Percentiles rank a stretch among this genome's conserved stretches.
phyloP scores from a whole-genome alignment of 2,888 invertebrate species.

The Dolomedes plantarius region DNA sequence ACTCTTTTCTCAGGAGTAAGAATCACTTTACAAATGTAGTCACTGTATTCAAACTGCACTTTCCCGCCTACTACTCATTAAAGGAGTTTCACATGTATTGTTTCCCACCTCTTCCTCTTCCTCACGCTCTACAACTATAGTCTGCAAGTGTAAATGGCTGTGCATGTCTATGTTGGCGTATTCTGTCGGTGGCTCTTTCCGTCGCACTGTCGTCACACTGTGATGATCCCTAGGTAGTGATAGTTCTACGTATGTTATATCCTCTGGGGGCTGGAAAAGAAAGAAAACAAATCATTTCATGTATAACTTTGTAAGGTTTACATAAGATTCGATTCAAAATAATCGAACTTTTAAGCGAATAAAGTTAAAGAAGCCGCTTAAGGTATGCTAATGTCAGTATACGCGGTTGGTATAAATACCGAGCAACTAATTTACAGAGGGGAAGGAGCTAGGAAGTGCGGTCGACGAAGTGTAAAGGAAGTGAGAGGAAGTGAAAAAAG shows the following conservation, averaged over 20 bases:
- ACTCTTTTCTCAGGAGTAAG: background rate
- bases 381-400: too few species aligned
- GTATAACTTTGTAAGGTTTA: background rate
- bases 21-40: background rate
- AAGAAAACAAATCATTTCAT: background rate
- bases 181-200: slow-evolving; percentile 66
- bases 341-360: too few species aligned
- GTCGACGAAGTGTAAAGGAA: too few species aligned
- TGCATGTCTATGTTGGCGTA: slow-evolving; percentile 69
- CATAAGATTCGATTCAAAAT: too few species aligned
- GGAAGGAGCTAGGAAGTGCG: too few species aligned
- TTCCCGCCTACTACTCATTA: slow-evolving; percentile 66
- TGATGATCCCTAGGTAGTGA: slow-evolving; percentile 63
- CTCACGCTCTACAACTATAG: slow-evolving; percentile 63
- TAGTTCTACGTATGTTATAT: slow-evolving; percentile 65
- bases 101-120: slow-evolving; percentile 63
- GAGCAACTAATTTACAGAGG: too few species aligned
- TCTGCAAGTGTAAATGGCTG: slow-evolving; percentile 65
- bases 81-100: slow-evolving; percentile 68
- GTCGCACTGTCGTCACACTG: slow-evolving; percentile 47
- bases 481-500: too few species aligned
- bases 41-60: slow-evolving; percentile 54
- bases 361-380: too few species aligned
- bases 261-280: slow-evolving; percentile 48
- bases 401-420: too few species aligned